Base-by-base conservation (phyloP, 2,797 vertebrate genomes). In the Limosa lapponica region DNA sequence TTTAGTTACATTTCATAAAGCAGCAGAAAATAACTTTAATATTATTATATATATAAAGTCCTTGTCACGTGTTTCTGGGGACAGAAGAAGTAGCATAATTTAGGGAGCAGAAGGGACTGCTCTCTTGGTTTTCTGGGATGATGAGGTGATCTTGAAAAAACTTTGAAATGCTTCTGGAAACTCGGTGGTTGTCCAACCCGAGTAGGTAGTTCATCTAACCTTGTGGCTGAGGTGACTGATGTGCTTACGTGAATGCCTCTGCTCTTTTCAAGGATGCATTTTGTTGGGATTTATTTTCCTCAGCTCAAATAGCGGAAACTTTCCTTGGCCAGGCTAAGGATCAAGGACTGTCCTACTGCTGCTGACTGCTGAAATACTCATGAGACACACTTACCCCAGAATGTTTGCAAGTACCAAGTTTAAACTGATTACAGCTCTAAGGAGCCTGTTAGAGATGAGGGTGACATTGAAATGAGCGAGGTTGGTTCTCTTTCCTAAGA, bases 131-230 rank as follows among this genome's bases (percentile, higher is more conserved):
- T 54, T 39, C 87, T 25, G 46, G 67, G 25, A 20, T 27, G 34
- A 14, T 52, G 61, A 91, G 61, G 11, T 25, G 51, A 81, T 70
- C 22, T 51, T 72, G 6, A 55, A 49, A 70, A 95, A 83, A 64
- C 58, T 71, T 41, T 48, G 39, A 57, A 58, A 19, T 23, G n/a
- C 37, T 37, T 74, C 80, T 49, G 30, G 55, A 16, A 19, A 37
- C 36, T 15, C 2, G 2, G 8, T 11, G 8, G 8, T 43, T 54
- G 22, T 48, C n/a, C 58, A 58, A 5, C 25, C 14, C 0, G 2
- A 16, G 24, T 1, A 30, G 7, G 55, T 7, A 14, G 18, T 28
- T 65, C 62, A 39, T 20, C 36, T 18, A 2, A 2, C 55, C 62
- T 44, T 39, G 48, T 4, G 16, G 13, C 34, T 30, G 77, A 64